Base-by-base conservation (phyloP, 2,113 vertebrate genomes). In the Dunckerocampus dactyliophorus region DNA sequence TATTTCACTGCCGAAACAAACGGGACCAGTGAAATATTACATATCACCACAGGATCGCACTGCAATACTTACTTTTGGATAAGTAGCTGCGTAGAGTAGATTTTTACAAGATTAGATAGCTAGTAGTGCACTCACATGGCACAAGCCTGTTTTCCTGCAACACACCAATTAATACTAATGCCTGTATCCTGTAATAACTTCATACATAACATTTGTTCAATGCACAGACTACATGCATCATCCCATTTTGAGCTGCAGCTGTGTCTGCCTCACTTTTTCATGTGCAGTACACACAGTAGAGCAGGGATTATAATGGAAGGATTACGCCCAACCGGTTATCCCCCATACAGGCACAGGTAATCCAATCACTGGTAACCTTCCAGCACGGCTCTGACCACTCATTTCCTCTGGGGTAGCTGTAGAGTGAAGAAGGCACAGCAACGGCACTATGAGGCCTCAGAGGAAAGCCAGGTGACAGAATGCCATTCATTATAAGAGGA, bases 281-380 rank as follows among this genome's bases (percentile, higher is more conserved):
- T 59, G 85, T 82, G 89, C 84, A 91, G 86, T 5, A 5, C 31
- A 34, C 31, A 92, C 90, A 90, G 90, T 88, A 88, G 87, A 78
- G 52, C 71, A 67, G 87, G 85, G 92, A 94, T 95, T 95, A 95
- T 92, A 93, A 92, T 94, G 88, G 85, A 89, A 89, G 85, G 90
- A 91, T 94, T 93, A 93, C 87, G 91, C 55, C 8, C 73, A 47
- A 89, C 89, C 74, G 89, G 87, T 93, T 91, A 94, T 94, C 92
- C 91, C 82, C 84, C 48, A 64, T 75, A 49, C 83, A 92, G 72
- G 71, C 90, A 86, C 91, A 92, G 89, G 93, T 95, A 95, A 99
- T 94, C 90, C 91, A 83, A 90, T 94, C 92, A 90, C 87, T 84
- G 73, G 71, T 82, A 88, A 84, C 82, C 79, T 84, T 83, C 82